Conservation (phyloP, 1,140 invertebrate genomes). For the Eumaeus atala region DNA sequence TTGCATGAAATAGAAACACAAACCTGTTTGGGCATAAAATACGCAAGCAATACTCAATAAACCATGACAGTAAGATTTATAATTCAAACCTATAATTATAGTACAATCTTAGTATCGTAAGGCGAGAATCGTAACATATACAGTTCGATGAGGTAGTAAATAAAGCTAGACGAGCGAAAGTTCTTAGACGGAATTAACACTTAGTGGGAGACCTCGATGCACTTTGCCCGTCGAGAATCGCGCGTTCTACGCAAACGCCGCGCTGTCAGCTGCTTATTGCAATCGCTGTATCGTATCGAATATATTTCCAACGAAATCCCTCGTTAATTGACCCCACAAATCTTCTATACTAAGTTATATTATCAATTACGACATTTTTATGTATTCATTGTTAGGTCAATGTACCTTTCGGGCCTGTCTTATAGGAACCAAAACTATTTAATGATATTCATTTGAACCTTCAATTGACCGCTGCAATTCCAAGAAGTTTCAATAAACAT, state of each 20-base stretch:
- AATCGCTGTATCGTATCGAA: slow-evolving; percentile 40
- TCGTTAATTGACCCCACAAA: not conserved
- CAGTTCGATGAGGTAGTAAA: slow-evolving; percentile 51
- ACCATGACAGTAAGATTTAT: slow-evolving; percentile 54
- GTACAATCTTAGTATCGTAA: slow-evolving; percentile 32
- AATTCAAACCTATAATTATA: slow-evolving; percentile 60
- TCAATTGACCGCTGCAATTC: too few species aligned
- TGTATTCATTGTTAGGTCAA: slow-evolving; percentile 67
- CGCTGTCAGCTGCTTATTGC: slow-evolving; percentile 54
- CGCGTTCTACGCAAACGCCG: slow-evolving; percentile 27
- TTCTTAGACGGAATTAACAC: slow-evolving; percentile 68
- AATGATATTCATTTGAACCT: not conserved
- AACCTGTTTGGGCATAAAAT: slow-evolving; percentile 60
- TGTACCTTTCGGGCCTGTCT: slow-evolving; percentile 59
- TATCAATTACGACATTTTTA: slow-evolving; percentile 24
- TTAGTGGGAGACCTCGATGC: slow-evolving; percentile 65
- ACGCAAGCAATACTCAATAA: slow-evolving; percentile 48
- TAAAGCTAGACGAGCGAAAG: slow-evolving; percentile 66
- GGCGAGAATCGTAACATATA: too few species aligned
- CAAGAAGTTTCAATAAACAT: not conserved
- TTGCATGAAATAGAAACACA: slow-evolving; percentile 65
- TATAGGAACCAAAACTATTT: slow-evolving; percentile 1
- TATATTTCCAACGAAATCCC: slow-evolving; percentile 7
- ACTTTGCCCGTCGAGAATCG: slow-evolving; percentile 34
- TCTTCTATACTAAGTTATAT: slow-evolving; percentile 16